phyloP scores from a whole-genome alignment of 2,888 invertebrate species.

The Napeogenes inachia region DNA sequence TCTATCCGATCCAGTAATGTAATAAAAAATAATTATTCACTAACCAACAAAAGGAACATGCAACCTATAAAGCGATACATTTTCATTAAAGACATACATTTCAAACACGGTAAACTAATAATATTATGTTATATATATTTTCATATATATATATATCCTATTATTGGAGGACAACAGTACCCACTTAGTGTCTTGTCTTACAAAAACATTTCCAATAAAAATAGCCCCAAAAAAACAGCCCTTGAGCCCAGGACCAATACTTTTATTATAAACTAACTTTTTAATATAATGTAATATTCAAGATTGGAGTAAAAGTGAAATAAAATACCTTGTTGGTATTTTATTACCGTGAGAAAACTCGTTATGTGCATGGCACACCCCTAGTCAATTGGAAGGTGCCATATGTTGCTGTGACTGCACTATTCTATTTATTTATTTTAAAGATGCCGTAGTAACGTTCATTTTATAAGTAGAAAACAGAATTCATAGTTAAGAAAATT shows the following conservation, averaged over 20 bases:
- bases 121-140: too few relatives aligned
- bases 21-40: too few relatives aligned
- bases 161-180: too few relatives aligned
- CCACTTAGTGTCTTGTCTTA: too few relatives aligned
- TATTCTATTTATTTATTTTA: constrained; percentile 43
- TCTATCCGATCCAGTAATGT: neutral
- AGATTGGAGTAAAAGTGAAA: neutral
- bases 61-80: too few relatives aligned
- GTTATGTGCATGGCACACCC: constrained; percentile 18
- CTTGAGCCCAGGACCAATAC: neutral
- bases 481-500: neutral
- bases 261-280: neutral
- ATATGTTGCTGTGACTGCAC: constrained; percentile 47
- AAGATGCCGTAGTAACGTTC: constrained; percentile 33
- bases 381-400: constrained; percentile 37
- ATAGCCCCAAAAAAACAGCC: too few relatives aligned
- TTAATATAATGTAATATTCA: too few relatives aligned
- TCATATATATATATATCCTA: too few relatives aligned
- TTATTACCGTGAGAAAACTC: constrained; percentile 11
- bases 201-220: too few relatives aligned
- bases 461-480: neutral
- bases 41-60: too few relatives aligned
- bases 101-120: too few relatives aligned
- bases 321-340: neutral
- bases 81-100: too few relatives aligned